phyloP scores from a whole-genome alignment of 2,797 vertebrate species.

The Natrix natrix region DNA sequence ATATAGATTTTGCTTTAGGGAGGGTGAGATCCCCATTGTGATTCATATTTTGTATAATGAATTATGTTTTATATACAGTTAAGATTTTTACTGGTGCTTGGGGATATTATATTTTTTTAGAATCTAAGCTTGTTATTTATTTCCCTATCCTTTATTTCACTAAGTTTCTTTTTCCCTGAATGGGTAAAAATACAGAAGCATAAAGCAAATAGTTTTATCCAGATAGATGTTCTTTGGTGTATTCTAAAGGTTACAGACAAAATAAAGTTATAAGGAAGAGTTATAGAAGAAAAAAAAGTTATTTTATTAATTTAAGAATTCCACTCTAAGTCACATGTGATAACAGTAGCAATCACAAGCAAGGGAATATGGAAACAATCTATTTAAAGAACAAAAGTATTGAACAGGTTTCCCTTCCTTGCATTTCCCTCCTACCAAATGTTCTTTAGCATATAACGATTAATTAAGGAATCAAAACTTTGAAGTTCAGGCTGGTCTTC shows the following conservation, averaged over 20 bases:
- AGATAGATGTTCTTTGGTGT: not conserved
- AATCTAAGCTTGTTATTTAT: conserved; percentile 3
- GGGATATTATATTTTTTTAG: not conserved
- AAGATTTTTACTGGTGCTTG: not conserved
- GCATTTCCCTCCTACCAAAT: not conserved
- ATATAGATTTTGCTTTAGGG: conserved; percentile 9
- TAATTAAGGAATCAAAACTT: not conserved
- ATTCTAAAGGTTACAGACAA: not conserved
- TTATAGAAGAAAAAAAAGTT: not conserved
- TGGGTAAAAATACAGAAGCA: not conserved
- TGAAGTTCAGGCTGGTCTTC: not conserved
- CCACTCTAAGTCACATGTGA: not conserved
- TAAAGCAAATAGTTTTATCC: not conserved
- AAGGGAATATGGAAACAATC: not conserved
- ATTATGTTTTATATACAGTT: not conserved
- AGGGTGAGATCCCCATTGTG: not conserved
- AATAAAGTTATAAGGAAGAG: not conserved
- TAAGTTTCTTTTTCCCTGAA: not conserved
- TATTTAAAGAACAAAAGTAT: not conserved
- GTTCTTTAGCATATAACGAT: not conserved
- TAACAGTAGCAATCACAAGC: not conserved
- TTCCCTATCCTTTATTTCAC: not conserved
- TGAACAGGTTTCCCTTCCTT: not conserved
- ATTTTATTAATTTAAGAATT: not conserved
- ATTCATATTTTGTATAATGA: conserved; percentile 32